These are phyloP conservation scores for Deilephila porcellus DNA, from an alignment of 2,888 invertebrate genomes.

Conservation along the genomic window DNA sequence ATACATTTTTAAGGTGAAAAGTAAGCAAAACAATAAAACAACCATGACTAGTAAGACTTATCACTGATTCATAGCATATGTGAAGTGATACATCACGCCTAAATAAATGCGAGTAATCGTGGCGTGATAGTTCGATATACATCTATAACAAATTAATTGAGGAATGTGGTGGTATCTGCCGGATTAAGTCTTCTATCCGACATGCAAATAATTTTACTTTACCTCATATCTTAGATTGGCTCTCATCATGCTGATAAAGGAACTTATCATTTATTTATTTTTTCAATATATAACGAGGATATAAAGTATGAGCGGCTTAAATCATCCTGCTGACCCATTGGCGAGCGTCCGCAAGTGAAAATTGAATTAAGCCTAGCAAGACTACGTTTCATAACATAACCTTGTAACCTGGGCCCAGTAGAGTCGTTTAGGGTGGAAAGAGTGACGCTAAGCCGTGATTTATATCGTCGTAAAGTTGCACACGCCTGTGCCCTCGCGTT, in stretches of 20 bases:
- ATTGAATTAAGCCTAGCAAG: constrained; percentile 46
- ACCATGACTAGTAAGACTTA: too few relatives aligned
- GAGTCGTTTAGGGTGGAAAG: constrained; percentile 59
- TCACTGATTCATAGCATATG: too few relatives aligned
- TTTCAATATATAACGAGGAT: neutral
- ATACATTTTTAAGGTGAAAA: too few relatives aligned
- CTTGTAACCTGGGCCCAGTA: constrained; percentile 51
- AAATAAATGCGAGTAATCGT: neutral
- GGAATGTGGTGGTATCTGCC: too few relatives aligned
- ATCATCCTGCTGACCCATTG: constrained; percentile 48
- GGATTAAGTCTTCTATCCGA: too few relatives aligned
- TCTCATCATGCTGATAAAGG: neutral
- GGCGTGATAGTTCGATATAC: neutral
- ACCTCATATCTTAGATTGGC: neutral
- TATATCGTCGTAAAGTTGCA: constrained; percentile 78
- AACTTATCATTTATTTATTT: neutral
- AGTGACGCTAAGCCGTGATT: constrained; percentile 72
- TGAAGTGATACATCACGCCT: too few relatives aligned
- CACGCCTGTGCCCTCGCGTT: constrained; percentile 77
- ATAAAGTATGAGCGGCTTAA: neutral
- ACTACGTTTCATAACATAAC: constrained; percentile 54
- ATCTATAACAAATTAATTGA: neutral
- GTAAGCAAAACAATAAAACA: too few relatives aligned
- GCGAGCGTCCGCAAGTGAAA: constrained; percentile 43
- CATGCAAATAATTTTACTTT: neutral